Evolutionary conservation across 2,113 vertebrate species (phyloP), one percentile per base, ranked within the genome.

Genomic region (Clarias batrachus): DNA sequence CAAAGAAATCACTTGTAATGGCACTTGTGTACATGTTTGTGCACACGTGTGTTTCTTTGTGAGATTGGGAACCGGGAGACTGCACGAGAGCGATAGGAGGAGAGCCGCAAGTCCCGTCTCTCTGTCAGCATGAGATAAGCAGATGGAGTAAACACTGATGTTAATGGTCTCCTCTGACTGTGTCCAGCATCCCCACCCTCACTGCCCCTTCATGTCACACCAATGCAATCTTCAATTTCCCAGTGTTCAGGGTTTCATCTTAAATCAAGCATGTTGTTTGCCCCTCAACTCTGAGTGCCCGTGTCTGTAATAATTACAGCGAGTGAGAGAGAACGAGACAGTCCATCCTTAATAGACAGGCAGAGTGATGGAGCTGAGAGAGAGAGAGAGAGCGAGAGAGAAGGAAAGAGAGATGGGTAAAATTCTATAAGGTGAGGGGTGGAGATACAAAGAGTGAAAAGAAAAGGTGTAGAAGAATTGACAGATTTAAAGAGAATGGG

Each of bases 51-150:
- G 54, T 84, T 33, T 48, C 48, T 65, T 25, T 52, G 13, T 65
- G 41, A 48, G 62, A 68, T 30, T 79, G 27, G 16, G 41, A 79
- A 68, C 37, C 48, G 62, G 68, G 37, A 68, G 63, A 82, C 41
- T 52, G 81, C 16, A 23, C 1, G 8, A 70, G 62, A 85, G 48
- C 57, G 62, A 80, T 74, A 68, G 48, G 48, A 27, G 52, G 5
- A 56, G n/a, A 30, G 73, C 48, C 65, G 63, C 13, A 21, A 33
- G 56, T 81, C 19, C 76, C 78, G 73, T 83, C 25, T 30, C 30
- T 73, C 77, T 74, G 81, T 66, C 71, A 59, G 74, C 11, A n/a
- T 74, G 81, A 89, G 88, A 86, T 87, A 86, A 89, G 83, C 62
- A 68, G 70, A 85, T 19, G 48, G 63, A 82, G 81, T 84, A 87